Evolutionary conservation across 2,888 invertebrate genomes (phyloP).

Genomic region (Prionchulus punctatus): DNA sequence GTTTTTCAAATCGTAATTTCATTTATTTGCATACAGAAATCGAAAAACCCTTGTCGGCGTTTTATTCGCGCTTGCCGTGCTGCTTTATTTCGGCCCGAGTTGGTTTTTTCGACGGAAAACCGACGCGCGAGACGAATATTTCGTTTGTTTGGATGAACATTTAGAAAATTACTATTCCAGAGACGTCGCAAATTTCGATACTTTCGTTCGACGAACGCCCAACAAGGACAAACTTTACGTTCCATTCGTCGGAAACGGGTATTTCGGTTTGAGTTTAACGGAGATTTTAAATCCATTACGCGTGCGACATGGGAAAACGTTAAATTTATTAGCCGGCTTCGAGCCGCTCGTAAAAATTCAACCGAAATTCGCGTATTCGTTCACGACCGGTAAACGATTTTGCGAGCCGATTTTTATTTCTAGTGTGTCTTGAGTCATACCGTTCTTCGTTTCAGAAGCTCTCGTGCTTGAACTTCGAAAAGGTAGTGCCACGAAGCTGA

Average conservation of each 20-base stretch:
- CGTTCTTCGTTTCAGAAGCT: not conserved
- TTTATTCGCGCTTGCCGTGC: not conserved
- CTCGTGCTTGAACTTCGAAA: not conserved
- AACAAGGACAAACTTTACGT: not conserved
- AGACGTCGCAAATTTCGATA: not conserved
- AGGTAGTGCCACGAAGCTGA: not conserved
- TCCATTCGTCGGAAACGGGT: slow-evolving; percentile 10
- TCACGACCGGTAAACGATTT: not conserved
- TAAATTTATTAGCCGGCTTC: not conserved
- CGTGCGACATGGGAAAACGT: not conserved
- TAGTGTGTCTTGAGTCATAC: too few species aligned
- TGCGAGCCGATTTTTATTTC: not conserved
- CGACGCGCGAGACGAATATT: not conserved
- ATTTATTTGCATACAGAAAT: not conserved
- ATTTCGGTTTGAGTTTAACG: not conserved
- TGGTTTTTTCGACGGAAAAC: not conserved
- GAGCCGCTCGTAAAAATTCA: not conserved
- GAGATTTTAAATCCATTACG: not conserved
- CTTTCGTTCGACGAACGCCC: not conserved
- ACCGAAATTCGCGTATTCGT: not conserved
- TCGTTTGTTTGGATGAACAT: not conserved
- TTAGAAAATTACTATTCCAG: not conserved
- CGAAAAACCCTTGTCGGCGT: not conserved
- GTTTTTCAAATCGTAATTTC: too few species aligned
- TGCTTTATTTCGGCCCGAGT: not conserved